Conservation (phyloP, 92 coral and sea anemone genomes). For the Zoanthus solanderi region DNA sequence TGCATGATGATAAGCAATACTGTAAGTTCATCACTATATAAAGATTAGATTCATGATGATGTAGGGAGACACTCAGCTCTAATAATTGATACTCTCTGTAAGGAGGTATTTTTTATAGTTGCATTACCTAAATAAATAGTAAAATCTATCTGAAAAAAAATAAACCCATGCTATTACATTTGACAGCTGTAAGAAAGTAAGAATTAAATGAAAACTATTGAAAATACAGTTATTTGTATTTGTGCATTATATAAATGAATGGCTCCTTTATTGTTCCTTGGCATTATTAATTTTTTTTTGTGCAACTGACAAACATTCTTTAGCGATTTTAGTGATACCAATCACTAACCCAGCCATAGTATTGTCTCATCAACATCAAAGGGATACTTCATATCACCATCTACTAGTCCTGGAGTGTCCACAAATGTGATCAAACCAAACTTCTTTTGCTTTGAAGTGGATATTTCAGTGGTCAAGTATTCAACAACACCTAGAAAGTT, state of each 20-base stretch:
- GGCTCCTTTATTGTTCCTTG: no score
- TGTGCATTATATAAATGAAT: neutral
- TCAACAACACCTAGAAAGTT: constrained; percentile 89
- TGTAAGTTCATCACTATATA: no score
- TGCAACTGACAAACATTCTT: neutral
- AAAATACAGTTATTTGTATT: no score
- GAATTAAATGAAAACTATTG: no score
- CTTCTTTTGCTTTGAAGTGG: constrained; percentile 98
- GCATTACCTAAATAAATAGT: no score
- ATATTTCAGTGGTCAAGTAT: constrained; percentile 93
- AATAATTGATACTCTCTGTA: neutral
- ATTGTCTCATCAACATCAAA: constrained; percentile 97
- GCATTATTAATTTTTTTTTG: no score
- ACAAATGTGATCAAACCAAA: constrained; percentile 96
- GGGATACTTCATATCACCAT: constrained; percentile 99
- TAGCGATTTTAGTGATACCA: neutral
- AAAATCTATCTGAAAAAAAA: no score
- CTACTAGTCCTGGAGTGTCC: constrained; percentile 98
- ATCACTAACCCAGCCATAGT: constrained; percentile 84
- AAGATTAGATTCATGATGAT: no score
- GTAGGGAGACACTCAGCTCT: neutral
- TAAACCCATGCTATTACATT: no score
- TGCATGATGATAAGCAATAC: neutral
- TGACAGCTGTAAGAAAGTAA: no score
- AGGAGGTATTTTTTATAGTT: neutral